Evolutionary conservation across 2,888 invertebrate genomes (phyloP).

Genomic region (Myopa tessellatipennis): DNA sequence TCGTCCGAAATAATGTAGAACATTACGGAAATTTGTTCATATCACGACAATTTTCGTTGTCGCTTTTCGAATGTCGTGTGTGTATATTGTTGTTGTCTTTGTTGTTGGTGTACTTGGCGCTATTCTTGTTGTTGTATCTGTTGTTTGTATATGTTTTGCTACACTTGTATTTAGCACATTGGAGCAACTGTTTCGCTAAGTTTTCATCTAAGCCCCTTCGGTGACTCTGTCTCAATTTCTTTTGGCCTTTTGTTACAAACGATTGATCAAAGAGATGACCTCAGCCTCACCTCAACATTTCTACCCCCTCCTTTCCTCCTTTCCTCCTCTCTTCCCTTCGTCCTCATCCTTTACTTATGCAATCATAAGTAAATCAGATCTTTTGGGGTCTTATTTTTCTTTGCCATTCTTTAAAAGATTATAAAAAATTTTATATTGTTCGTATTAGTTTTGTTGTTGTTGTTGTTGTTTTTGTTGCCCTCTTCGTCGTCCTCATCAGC

Average conservation of each 20-base stretch:
- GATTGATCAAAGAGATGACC: neutral
- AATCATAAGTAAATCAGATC: neutral
- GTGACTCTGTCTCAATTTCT: too few species aligned
- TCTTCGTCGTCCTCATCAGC: too few species aligned
- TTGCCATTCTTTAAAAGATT: neutral
- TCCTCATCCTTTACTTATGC: neutral
- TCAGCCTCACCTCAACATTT: too few species aligned
- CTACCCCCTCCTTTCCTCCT: neutral
- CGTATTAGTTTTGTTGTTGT: neutral
- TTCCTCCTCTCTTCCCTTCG: conserved; percentile 39
- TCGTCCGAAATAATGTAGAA: conserved; percentile 54
- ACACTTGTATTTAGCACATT: too few species aligned
- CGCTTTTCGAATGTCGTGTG: neutral
- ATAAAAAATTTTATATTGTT: neutral
- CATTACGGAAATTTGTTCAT: conserved; percentile 64
- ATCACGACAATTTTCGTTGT: conserved; percentile 54
- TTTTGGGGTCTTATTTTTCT: neutral
- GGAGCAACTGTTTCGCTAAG: too few species aligned
- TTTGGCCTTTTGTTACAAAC: neutral
- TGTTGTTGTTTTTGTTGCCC: neutral
- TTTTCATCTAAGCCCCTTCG: too few species aligned
- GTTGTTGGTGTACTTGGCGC: conserved; percentile 28
- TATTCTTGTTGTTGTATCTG: neutral
- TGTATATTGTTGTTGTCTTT: conserved; percentile 49
- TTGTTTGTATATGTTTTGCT: neutral